Percentiles rank a stretch among this genome's conserved stretches.
phyloP scores from a whole-genome alignment of 2,888 invertebrate genomes.

The Aricia artaxerxes region DNA sequence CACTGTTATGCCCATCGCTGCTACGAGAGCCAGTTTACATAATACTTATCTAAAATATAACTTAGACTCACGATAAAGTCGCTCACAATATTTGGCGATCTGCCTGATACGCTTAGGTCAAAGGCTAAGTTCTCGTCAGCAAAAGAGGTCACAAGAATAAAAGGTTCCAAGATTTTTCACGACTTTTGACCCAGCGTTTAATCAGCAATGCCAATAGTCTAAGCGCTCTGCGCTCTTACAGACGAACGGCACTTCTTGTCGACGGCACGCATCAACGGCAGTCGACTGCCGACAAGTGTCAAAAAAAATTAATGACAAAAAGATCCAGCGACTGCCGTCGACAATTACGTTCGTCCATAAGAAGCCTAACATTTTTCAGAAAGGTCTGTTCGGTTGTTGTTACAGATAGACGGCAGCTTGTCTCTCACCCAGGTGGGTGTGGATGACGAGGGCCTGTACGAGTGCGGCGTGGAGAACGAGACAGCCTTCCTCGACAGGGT shows the following conservation, averaged over 20 bases:
- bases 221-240: no score
- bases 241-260: no score
- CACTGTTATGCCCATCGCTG: neutral
- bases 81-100: neutral
- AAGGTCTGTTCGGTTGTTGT: slow-evolving; percentile 39
- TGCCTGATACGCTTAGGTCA: slow-evolving; percentile 3
- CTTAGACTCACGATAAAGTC: slow-evolving; percentile 3
- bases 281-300: no score
- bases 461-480: slow-evolving; percentile 74
- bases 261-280: no score
- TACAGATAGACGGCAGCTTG: slow-evolving; percentile 70
- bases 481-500: slow-evolving; percentile 69
- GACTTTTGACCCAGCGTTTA: neutral
- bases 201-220: neutral
- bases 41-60: slow-evolving; percentile 5
- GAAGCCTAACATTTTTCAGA: no score
- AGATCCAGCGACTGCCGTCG: no score
- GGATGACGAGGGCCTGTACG: slow-evolving; percentile 72
- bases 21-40: neutral
- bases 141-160: neutral
- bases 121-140: neutral
- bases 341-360: no score
- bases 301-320: no score
- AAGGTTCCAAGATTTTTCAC: neutral
- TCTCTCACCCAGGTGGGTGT: slow-evolving; percentile 59